Evolutionary conservation across 2,113 vertebrate genomes (phyloP).

Genomic region (Triplophysa rosa): DNA sequence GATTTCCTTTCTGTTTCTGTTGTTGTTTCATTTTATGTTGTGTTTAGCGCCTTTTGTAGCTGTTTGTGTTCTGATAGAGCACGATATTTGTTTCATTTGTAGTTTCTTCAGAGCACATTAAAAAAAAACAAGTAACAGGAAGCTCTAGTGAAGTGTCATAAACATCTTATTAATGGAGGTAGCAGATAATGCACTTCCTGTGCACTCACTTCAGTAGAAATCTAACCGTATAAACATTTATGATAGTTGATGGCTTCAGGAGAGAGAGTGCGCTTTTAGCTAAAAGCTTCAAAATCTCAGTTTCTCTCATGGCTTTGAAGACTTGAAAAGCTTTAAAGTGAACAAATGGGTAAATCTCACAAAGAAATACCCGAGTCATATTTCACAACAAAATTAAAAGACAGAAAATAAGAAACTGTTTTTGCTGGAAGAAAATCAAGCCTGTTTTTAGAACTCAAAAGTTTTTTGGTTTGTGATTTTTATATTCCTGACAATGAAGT

Average conservation of each 20-base stretch:
- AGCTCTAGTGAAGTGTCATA: neutral
- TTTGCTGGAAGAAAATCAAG: no score
- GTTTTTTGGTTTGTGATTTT: no score
- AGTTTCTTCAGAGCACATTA: conserved; percentile 2
- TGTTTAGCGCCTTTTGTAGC: conserved; percentile 39
- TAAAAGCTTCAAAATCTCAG: neutral
- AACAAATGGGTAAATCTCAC: neutral
- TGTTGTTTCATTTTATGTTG: conserved; percentile 53
- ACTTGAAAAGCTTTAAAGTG: neutral
- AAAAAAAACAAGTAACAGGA: neutral
- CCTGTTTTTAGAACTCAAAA: no score
- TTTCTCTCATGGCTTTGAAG: neutral
- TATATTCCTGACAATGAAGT: no score
- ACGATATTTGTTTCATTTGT: neutral
- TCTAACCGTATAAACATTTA: neutral
- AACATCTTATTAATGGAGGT: neutral
- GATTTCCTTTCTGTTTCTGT: conserved; percentile 43
- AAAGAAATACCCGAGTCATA: neutral
- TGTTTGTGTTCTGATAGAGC: conserved; percentile 21
- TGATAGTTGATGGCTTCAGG: neutral
- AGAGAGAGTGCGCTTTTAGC: neutral
- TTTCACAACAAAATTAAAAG: neutral
- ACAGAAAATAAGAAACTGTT: neutral
- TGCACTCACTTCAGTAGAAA: neutral
- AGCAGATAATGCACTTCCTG: neutral